A percentile compares a stretch with the other conserved stretches of the same genome.
Evolutionary conservation across 1,140 invertebrate genomes (phyloP).

Genomic region (Sycophaga agraensis): DNA sequence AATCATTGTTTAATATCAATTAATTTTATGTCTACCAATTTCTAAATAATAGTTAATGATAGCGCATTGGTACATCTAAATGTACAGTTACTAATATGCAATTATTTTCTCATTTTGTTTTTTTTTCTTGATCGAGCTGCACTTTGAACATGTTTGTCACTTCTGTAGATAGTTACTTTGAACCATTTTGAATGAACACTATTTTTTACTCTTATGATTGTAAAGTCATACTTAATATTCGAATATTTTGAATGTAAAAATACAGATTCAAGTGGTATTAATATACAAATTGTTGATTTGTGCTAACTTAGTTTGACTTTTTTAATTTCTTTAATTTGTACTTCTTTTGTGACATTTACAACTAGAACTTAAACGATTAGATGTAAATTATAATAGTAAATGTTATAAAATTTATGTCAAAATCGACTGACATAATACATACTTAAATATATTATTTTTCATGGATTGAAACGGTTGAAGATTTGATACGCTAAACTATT

Average conservation of each 20-base stretch:
- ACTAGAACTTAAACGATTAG: too few species aligned
- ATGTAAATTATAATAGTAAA: too few species aligned
- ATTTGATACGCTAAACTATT: too few species aligned
- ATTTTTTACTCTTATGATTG: conserved; percentile 8
- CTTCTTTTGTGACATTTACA: too few species aligned
- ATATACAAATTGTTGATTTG: too few species aligned
- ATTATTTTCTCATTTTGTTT: conserved; percentile 1
- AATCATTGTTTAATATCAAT: conserved; percentile 4
- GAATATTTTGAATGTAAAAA: neutral
- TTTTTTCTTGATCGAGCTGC: conserved; percentile 32
- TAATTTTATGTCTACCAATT: conserved; percentile 8
- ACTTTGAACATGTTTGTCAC: conserved; percentile 33
- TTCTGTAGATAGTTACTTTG: conserved; percentile 25
- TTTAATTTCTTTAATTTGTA: too few species aligned
- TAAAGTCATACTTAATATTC: neutral
- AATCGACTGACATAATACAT: too few species aligned
- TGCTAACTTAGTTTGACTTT: too few species aligned
- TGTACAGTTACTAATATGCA: conserved; percentile 29
- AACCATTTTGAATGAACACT: neutral
- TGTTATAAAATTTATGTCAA: too few species aligned
- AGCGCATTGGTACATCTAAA: conserved; percentile 22
- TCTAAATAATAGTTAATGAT: conserved; percentile 10
- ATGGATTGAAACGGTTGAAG: too few species aligned
- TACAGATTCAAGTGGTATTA: too few species aligned
- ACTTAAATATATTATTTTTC: too few species aligned